A percentile compares a stretch with the other conserved stretches of the same genome.
Conservation (phyloP, 2,113 vertebrate genomes). For the Sylvilagus bachmani region DNA sequence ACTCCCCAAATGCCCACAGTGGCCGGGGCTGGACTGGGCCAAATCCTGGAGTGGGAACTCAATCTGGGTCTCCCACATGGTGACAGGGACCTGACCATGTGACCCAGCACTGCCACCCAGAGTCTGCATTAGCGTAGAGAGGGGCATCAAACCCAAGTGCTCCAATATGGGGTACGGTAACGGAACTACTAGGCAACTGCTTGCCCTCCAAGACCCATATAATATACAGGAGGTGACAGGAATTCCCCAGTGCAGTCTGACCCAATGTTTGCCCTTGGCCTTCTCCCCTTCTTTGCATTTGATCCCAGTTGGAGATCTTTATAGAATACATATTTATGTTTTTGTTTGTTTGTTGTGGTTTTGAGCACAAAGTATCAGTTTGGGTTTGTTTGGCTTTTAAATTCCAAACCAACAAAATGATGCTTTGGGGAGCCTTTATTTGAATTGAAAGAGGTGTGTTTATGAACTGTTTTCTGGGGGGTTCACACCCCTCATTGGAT, state of each 20-base stretch:
- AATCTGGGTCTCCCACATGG: too few species aligned
- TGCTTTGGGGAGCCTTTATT: neutral
- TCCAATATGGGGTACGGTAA: too few species aligned
- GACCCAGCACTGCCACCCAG: too few species aligned
- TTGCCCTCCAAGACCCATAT: neutral
- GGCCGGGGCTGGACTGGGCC: too few species aligned
- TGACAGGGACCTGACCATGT: too few species aligned
- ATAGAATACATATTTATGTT: neutral
- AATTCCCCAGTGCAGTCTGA: neutral
- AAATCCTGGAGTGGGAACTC: too few species aligned
- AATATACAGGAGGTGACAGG: neutral
- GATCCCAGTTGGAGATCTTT: neutral
- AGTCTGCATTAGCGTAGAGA: too few species aligned
- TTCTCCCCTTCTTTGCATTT: neutral
- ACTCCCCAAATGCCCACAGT: too few species aligned
- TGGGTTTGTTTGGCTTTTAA: neutral
- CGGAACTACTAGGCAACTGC: too few species aligned
- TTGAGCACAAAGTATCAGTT: neutral
- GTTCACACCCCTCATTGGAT: too few species aligned
- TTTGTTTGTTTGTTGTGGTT: neutral
- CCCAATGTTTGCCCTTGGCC: constrained; percentile 16
- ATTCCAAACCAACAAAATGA: neutral
- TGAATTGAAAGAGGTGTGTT: neutral
- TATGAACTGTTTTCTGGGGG: neutral
- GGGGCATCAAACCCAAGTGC: too few species aligned